A percentile compares a stretch with the other conserved stretches of the same genome.
phyloP scores from a whole-genome alignment of 2,113 vertebrate genomes.

The Rattus norvegicus region DNA sequence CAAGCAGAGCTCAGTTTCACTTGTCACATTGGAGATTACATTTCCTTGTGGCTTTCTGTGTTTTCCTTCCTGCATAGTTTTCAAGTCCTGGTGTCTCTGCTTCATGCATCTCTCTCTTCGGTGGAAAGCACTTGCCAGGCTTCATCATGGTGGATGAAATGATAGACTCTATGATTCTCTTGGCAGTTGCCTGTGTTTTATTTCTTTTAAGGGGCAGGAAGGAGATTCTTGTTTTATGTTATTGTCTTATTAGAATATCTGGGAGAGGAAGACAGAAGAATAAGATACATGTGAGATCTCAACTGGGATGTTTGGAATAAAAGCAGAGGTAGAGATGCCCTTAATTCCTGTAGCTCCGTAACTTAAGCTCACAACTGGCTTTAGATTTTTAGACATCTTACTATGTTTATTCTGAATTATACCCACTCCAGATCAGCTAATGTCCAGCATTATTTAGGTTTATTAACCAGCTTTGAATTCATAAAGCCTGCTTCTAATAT shows the following conservation, averaged over 20 bases:
- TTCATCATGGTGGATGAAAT: not conserved
- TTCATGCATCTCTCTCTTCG: conserved; percentile 28
- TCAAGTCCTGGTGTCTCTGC: not conserved
- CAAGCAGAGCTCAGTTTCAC: not conserved
- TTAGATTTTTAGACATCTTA: not conserved
- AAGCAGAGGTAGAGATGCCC: not conserved
- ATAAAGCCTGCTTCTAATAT: not conserved
- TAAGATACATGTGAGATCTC: not conserved
- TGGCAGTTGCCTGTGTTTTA: not conserved
- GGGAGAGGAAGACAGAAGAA: not conserved
- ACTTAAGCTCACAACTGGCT: not conserved
- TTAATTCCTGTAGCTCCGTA: not conserved
- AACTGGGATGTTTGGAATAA: not conserved
- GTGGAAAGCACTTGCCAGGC: not conserved
- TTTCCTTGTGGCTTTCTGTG: not conserved
- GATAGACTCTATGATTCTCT: not conserved
- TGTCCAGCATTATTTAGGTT: not conserved
- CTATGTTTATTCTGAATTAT: not conserved
- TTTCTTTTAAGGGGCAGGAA: not conserved
- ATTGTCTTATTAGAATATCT: not conserved
- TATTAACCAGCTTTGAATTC: not conserved
- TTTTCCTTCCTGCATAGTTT: not conserved
- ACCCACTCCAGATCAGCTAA: not conserved
- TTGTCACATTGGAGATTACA: not conserved
- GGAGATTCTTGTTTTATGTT: not conserved